These are phyloP conservation scores for Diploptera punctata DNA, from an alignment of 2,888 invertebrate species.

Conservation along the genomic window DNA sequence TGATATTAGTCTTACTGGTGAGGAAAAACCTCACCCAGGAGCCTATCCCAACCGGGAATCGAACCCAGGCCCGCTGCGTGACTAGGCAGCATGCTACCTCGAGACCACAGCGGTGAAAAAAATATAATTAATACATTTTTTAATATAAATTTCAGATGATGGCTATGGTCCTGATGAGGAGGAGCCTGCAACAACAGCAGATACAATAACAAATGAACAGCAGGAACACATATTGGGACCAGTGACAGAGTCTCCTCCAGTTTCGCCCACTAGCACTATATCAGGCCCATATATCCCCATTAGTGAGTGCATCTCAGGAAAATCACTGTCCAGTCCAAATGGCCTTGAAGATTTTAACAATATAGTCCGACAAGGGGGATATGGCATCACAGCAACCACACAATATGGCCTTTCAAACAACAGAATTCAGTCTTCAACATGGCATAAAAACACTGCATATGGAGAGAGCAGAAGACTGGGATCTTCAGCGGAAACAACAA, in stretches of 20 bases:
- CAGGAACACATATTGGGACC: slow-evolving; percentile 47
- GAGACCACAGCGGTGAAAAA: too few relatives aligned
- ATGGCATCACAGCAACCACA: slow-evolving; percentile 18
- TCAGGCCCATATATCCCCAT: slow-evolving; percentile 91
- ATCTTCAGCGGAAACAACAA: not conserved
- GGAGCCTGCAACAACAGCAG: slow-evolving; percentile 7
- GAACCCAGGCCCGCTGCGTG: too few relatives aligned
- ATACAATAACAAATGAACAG: slow-evolving; percentile 12
- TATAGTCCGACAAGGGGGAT: slow-evolving; percentile 35
- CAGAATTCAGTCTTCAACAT: not conserved
- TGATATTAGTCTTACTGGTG: too few relatives aligned
- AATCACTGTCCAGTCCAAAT: slow-evolving; percentile 49
- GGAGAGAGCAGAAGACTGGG: not conserved
- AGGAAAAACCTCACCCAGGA: too few relatives aligned
- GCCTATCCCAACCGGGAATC: too few relatives aligned
- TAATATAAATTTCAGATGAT: slow-evolving; percentile 36
- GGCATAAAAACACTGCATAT: not conserved
- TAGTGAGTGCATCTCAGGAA: slow-evolving; percentile 89
- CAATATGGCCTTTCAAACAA: slow-evolving; percentile 10
- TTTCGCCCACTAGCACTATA: slow-evolving; percentile 65
- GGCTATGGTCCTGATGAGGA: slow-evolving; percentile 40
- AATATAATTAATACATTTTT: too few relatives aligned
- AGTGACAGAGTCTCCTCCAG: slow-evolving; percentile 65
- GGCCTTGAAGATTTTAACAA: slow-evolving; percentile 43
- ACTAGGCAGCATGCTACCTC: too few relatives aligned